These are phyloP conservation scores for Microctonus aethiopoides DNA, from an alignment of 2,888 invertebrate genomes.

Conservation along the genomic window DNA sequence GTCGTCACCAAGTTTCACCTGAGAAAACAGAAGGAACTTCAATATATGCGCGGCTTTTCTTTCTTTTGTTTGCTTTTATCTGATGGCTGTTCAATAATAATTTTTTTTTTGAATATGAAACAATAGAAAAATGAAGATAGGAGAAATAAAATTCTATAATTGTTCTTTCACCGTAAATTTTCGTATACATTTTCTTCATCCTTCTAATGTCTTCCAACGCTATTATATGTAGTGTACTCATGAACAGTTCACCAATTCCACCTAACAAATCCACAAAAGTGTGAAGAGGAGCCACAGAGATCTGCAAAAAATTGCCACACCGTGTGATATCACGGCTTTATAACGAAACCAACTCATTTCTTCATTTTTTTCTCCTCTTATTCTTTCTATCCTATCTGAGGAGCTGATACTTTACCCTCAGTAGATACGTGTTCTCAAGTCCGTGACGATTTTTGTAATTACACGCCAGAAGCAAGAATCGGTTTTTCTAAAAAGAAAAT, in stretches of 20 bases:
- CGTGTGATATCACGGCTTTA: conserved; percentile 8
- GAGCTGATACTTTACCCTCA: neutral
- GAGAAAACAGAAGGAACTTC: conserved; percentile 42
- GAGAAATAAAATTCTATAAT: neutral
- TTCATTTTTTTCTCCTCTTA: neutral
- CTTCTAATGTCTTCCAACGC: neutral
- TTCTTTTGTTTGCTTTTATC: neutral
- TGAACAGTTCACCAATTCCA: neutral
- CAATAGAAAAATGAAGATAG: neutral
- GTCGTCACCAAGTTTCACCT: conserved; percentile 45
- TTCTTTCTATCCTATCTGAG: neutral
- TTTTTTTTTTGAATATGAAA: neutral
- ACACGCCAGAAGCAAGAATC: neutral
- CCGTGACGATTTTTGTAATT: conserved; percentile 28
- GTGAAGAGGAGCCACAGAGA: neutral
- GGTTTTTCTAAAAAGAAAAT: neutral
- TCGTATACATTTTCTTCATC: neutral
- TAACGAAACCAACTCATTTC: conserved; percentile 4
- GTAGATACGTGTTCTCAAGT: conserved; percentile 7
- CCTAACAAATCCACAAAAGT: neutral
- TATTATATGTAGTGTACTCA: neutral
- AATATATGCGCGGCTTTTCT: neutral
- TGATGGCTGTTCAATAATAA: neutral
- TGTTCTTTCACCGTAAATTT: neutral
- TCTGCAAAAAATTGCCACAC: conserved; percentile 5